These are phyloP conservation scores for Cerastis rubricosa DNA, from an alignment of 2,888 invertebrate species.

Conservation along the genomic window DNA sequence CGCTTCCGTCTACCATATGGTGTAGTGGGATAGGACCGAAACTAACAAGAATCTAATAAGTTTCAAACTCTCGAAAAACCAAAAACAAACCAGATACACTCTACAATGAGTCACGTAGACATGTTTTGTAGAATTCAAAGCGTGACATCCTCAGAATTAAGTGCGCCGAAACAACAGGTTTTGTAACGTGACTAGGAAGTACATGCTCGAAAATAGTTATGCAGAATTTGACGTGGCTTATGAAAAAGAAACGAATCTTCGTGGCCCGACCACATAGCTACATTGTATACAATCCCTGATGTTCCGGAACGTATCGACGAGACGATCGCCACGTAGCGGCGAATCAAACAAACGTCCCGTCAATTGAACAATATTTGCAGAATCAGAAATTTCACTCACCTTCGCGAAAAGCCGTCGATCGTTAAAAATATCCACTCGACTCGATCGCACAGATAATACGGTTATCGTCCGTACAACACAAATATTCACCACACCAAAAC, in stretches of 20 bases:
- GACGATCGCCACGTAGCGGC: slow-evolving; percentile 86
- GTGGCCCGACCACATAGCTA: slow-evolving; percentile 63
- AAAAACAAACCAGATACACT: slow-evolving; percentile 1
- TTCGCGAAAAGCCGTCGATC: slow-evolving; percentile 83
- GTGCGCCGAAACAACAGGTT: slow-evolving; percentile 55
- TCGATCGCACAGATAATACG: slow-evolving; percentile 89
- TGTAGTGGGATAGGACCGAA: slow-evolving; percentile 84
- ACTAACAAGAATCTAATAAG: slow-evolving; percentile 83
- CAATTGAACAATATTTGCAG: slow-evolving; percentile 74
- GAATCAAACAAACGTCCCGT: slow-evolving; percentile 76
- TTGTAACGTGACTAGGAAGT: slow-evolving; percentile 40
- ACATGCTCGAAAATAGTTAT: slow-evolving; percentile 22
- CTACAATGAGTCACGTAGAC: slow-evolving; percentile 17
- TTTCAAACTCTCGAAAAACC: slow-evolving; percentile 17
- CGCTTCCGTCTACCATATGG: slow-evolving; percentile 87
- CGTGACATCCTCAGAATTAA: slow-evolving; percentile 42
- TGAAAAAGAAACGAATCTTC: slow-evolving; percentile 45
- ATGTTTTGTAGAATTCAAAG: slow-evolving; percentile 35
- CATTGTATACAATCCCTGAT: slow-evolving; percentile 69
- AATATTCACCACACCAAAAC: slow-evolving; percentile 90
- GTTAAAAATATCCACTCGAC: slow-evolving; percentile 88
- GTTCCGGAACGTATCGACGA: slow-evolving; percentile 80
- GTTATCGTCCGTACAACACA: slow-evolving; percentile 90
- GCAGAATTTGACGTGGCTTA: slow-evolving; percentile 28
- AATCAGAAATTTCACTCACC: slow-evolving; percentile 84